Percentiles rank a stretch among this genome's conserved stretches.
Evolutionary conservation across 92 coral and sea anemone genomes (phyloP).

Genomic region (Hydrozoanthus gracilis): DNA sequence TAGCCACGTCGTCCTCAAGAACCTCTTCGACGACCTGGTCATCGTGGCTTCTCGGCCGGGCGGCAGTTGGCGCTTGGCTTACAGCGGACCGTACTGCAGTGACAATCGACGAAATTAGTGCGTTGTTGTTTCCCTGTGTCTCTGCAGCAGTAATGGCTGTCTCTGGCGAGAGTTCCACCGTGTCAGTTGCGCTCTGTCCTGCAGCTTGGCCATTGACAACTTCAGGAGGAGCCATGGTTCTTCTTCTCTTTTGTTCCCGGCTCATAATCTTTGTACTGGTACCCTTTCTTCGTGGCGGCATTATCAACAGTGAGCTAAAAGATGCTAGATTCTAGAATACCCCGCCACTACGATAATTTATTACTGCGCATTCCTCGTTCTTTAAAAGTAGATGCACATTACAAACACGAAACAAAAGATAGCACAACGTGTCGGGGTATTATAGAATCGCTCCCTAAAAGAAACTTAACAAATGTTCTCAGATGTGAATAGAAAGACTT

Average conservation of each 20-base stretch:
- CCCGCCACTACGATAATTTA: too few relatives aligned
- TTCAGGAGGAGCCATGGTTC: conserved; percentile 38
- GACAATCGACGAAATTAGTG: too few relatives aligned
- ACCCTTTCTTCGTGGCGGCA: conserved; percentile 49
- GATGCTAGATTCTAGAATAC: too few relatives aligned
- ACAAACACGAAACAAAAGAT: too few relatives aligned
- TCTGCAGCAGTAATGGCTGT: too few relatives aligned
- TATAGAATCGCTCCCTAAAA: too few relatives aligned
- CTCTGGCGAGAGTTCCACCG: too few relatives aligned
- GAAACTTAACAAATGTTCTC: conserved; percentile 12
- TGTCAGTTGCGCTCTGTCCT: background rate
- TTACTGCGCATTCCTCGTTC: too few relatives aligned
- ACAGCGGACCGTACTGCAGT: conserved; percentile 18
- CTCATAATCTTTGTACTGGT: conserved; percentile 31
- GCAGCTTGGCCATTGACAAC: conserved; percentile 20
- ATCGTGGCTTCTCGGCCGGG: conserved; percentile 11
- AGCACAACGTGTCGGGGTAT: too few relatives aligned
- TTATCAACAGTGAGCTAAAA: conserved; percentile 26
- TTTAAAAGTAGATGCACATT: too few relatives aligned
- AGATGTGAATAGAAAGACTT: background rate
- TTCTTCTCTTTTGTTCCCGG: conserved; percentile 11
- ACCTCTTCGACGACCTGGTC: conserved; percentile 14
- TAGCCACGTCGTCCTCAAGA: conserved; percentile 15
- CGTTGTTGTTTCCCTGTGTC: background rate
- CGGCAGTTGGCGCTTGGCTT: conserved; percentile 28